Base-by-base conservation (phyloP, 2,888 invertebrate species). In the Pyrgus malvae region DNA sequence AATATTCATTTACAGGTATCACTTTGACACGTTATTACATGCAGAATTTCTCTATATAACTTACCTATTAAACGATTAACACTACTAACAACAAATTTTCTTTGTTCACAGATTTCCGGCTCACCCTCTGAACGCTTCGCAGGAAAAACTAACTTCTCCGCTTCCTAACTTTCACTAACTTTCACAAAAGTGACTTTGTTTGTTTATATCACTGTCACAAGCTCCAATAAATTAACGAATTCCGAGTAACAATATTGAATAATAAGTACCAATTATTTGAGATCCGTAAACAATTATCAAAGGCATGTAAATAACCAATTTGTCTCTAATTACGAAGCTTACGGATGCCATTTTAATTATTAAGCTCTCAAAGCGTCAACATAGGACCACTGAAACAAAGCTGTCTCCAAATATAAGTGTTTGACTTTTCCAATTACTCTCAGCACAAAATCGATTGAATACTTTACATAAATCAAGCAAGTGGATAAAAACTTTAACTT, bases 51-150 rank as follows among this genome's bases (percentile, higher is more conserved):
- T n/a, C n/a, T n/a, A n/a, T n/a, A n/a, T n/a, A n/a, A n/a, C n/a
- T n/a, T n/a, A n/a, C n/a, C n/a, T n/a, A n/a, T n/a, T n/a, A n/a
- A 48, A 48, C 37, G 25, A 38, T 82, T 87, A 84, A 86, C 78
- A 77, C 62, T 65, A 83, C 84, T 89, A 87, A 89, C 86, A 77
- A 70, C 53, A 72, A 60, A 62, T 62, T 85, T 80, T 83, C 81
- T 87, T 90, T 90, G 88, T 90, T 70, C 84, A 66, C 89, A 90
- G 89, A 80, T 84, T 68, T 58, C 74, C 74, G 65, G 73, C 69
- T 64, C 67, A 60, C 66, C 66, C 57, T 57, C 69, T 77, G 62
- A 60, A 60, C 62, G 60, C 49, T 49, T 59, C 48, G 38, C 38
- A 48, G 33, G 41, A 38, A 50, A 48, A 12, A 46, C 40, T 40